Evolutionary conservation across 2,797 vertebrate species (phyloP), one percentile per base, ranked within the genome.

Genomic region (Champsocephalus gunnari): DNA sequence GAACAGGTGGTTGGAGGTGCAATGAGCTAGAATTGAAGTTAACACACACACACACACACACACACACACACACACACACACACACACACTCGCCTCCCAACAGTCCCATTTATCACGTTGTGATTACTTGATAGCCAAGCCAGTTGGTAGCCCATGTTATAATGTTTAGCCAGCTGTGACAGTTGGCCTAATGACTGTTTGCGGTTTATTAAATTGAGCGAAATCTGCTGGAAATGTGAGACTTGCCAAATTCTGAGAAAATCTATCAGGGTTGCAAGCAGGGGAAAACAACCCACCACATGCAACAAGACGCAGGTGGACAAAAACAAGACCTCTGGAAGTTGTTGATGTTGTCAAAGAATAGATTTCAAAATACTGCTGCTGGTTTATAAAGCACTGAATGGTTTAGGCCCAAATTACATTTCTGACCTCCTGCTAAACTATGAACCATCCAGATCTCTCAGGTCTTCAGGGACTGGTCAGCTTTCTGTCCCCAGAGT

Each of bases 101-200:
- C 81, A 77, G 80, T 62, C 68, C 71, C 77, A 87, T 89, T 90
- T 50, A 90, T 91, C 85, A 86, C 41, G 3, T 71, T 45, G 75
- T 87, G 82, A 86, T 90, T 83, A 85, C 85, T 87, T 71, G 81
- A 88, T 86, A 75, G 79, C 87, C 76, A 68, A 79, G 79, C 81
- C 85, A 85, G 86, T 89, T 78, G 83, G 90, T 90, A 79, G 75
- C 73, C 80, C 71, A 63, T 75, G 81, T 88, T 90, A 60, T 89
- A 85, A 84, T 85, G 90, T 87, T 82, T 86, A 89, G 85, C 89
- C 87, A 87, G 87, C 88, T 90, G 89, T 87, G 89, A 87, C 82
- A 68, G 70, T 75, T 86, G 86, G 80, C 80, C 74, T 88, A 89
- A 93, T 93, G 87, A 78, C 88, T 75, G 72, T 73, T 87, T 84